A percentile compares a stretch with the other conserved stretches of the same genome.
Conservation (phyloP, 2,797 vertebrate species). For the Gymnothorax javanicus region DNA sequence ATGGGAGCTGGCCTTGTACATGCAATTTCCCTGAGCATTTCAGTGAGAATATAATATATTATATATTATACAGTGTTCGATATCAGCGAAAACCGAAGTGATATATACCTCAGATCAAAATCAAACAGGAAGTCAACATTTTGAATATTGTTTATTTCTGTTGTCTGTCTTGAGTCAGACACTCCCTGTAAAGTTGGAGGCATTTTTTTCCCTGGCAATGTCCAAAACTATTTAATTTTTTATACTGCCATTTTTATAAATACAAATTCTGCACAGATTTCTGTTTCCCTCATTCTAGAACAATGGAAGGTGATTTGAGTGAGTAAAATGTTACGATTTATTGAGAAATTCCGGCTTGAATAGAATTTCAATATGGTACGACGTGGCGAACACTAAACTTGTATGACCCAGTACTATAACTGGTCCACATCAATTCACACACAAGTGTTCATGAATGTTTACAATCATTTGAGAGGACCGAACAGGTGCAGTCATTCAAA, state of each 20-base stretch:
- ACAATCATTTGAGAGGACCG: background rate
- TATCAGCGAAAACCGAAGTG: conserved; percentile 33
- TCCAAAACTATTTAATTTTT: background rate
- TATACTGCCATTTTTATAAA: background rate
- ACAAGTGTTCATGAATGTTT: background rate
- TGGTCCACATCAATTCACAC: background rate
- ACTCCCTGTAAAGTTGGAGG: background rate
- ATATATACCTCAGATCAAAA: conserved; percentile 37
- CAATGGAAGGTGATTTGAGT: background rate
- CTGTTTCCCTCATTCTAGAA: background rate
- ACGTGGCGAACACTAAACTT: background rate
- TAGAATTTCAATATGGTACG: background rate
- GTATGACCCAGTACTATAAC: background rate
- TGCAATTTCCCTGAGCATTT: background rate
- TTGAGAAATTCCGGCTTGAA: background rate
- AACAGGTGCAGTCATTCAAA: background rate
- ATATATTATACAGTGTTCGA: conserved; percentile 28
- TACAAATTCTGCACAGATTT: background rate
- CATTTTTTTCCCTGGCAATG: background rate
- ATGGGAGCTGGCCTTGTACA: conserved; percentile 17
- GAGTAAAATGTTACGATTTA: background rate
- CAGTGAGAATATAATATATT: background rate
- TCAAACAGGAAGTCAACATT: background rate
- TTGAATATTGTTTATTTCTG: background rate
- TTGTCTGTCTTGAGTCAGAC: background rate